phyloP scores from a whole-genome alignment of 2,888 invertebrate genomes.

The Shargacucullia verbasci region DNA sequence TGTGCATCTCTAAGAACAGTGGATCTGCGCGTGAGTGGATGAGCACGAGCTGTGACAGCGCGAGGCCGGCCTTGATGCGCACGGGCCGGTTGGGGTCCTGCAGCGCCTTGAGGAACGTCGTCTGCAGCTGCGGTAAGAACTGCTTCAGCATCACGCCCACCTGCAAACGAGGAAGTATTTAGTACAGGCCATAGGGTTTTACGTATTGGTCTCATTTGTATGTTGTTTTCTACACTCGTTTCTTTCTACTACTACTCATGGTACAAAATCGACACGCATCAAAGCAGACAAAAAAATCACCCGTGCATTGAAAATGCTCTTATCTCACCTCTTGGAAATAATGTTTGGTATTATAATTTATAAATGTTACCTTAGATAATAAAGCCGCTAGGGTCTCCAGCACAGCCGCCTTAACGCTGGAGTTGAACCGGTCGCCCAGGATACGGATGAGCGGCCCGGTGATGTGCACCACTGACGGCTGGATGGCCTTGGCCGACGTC shows the following conservation, averaged over 20 bases:
- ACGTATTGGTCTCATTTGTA: too few relatives aligned
- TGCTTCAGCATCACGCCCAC: conserved; percentile 98
- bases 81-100: conserved; percentile 96
- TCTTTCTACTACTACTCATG: too few relatives aligned
- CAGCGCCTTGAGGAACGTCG: conserved; percentile 98
- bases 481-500: conserved; percentile 96
- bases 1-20: conserved; percentile 97
- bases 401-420: conserved; percentile 98
- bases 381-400: conserved; percentile 97
- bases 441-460: conserved; percentile 99
- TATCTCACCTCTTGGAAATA: too few relatives aligned
- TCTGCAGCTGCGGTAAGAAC: conserved; percentile 99
- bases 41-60: conserved; percentile 95
- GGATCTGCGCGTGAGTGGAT: conserved; percentile 98
- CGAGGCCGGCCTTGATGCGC: conserved; percentile 96
- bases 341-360: background rate
- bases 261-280: too few relatives aligned
- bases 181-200: too few relatives aligned
- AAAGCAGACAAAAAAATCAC: too few relatives aligned
- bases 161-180: conserved; percentile 75
- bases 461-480: conserved; percentile 98
- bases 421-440: conserved; percentile 97
- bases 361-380: conserved; percentile 93
- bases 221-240: too few relatives aligned
- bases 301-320: too few relatives aligned